Evolutionary conservation across 2,797 vertebrate species (phyloP), one percentile per base, ranked within the genome.

Genomic region (Leucoraja ocellata): DNA sequence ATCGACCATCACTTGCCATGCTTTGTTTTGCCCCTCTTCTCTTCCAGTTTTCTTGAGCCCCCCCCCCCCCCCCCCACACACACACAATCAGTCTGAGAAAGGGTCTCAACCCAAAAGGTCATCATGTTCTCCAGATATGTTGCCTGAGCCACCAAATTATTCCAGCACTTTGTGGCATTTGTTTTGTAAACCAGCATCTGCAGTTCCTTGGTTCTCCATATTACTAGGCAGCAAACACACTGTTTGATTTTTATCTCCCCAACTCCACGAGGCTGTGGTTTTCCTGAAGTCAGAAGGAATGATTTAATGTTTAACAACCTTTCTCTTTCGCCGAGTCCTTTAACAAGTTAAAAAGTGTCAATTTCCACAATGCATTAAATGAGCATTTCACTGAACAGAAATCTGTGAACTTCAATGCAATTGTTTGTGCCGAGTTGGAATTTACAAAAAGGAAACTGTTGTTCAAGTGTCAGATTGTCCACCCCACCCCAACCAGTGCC

Each of bases 401-500:
- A 88, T 54, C 28, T 58, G 9, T 32, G 58, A 46, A n/a, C 16
- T 65, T 65, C 36, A n/a, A 32, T 39, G 83, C 25, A 32, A 88
- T 65, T 63, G 84, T 65, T 84, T 61, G 10, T 36, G 39, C 13
- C 63, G 9, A 88, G 2, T 88, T n/a, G 18, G 65, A 65, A 18
- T 32, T 65, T 36, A 6, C 84, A 88, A 28, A 84, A 11, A 88
- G 84, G n/a, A 65, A 18, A 1, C 14, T 2, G 61, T 23, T 32
- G 28, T 25, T 14, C 28, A 8, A 88, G n/a, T 32, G 61, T 39
- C 32, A 25, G 10, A 4, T 54, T 80, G 93, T 93, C 14, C 76
- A 16, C 77, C 58, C 36, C 93, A 71, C 93, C 93, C 68, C 86
- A 93, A 93, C 7, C 93, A 76, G 4, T 93, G 93, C 93, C 86